Base-by-base conservation (phyloP, 2,797 vertebrate genomes). In the Rhinella marina region DNA sequence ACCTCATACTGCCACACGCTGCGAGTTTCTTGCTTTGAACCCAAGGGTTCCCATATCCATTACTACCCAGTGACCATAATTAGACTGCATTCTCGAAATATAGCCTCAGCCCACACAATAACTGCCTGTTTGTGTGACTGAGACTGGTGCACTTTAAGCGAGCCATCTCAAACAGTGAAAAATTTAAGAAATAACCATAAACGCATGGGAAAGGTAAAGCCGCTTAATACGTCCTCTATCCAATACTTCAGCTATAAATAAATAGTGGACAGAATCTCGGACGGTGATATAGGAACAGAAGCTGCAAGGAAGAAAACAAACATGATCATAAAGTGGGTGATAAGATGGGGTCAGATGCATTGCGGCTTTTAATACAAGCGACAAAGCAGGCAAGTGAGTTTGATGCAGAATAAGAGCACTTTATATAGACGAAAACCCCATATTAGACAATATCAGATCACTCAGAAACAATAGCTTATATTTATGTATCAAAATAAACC, bases 331-430 rank as follows among this genome's bases (percentile, higher is more conserved):
- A 77, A 85, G 73, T 23, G 19, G 50, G n/a, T 77, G 84, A 85
- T 13, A 27, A 29, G 59, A 78, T 84, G 82, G 32, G 21, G 73
- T 21, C 29, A 2, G 56, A 21, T 76, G 72, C 56, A 76, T 23
- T 62, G 82, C 32, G 25, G 72, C 57, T 52, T 75, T 85, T 77
- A 59, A 79, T 80, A 72, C 61, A 84, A 73, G 73, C 62, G 48
- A 84, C 79, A 61, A 80, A 80, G 59, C 79, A 62, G 75, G 52
- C 68, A 79, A 68, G 80, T 79, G 82, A 84, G 76, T 78, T 68
- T 66, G 64, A 84, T 62, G 52, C 80, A 84, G 76, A 88, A 88
- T 88, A 88, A 88, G 87, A 88, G 87, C 87, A 88, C 87, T 88
- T 88, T 56, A 84, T 88, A 84, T 88, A 84, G 82, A 88, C 76